Percentiles rank a stretch among this genome's conserved stretches.
Conservation (phyloP, 2,797 vertebrate genomes). For the Sebastolobus altivelis region DNA sequence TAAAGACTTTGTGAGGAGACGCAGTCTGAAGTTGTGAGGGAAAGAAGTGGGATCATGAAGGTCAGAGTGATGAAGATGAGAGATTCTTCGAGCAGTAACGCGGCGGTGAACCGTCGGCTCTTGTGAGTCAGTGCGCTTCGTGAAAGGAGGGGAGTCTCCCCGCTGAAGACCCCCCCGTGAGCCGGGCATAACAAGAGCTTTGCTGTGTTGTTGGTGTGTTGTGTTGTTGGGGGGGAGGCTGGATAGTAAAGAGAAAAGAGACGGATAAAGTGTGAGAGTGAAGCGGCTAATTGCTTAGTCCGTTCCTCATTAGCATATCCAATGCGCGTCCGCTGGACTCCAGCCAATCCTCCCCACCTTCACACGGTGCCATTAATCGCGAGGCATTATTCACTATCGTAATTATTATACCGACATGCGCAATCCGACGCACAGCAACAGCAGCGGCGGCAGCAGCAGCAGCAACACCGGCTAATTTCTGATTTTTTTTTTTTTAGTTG, state of each 20-base stretch:
- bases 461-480: constrained; percentile 85
- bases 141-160: constrained; percentile 67
- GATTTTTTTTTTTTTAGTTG: constrained; percentile 40
- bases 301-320: constrained; percentile 97
- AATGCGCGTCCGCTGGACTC: constrained; percentile 93
- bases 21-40: constrained; percentile 45
- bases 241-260: constrained; percentile 80
- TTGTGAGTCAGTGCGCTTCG: constrained; percentile 67
- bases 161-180: constrained; percentile 83
- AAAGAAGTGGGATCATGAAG: constrained; percentile 39
- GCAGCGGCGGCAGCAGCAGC: constrained; percentile 77
- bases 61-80: constrained; percentile 64
- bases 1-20: constrained; percentile 31
- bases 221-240: constrained; percentile 75
- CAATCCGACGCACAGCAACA: constrained; percentile 84
- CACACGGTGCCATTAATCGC: constrained; percentile 92
- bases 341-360: constrained; percentile 93
- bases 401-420: constrained; percentile 97
- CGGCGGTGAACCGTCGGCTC: constrained; percentile 53
- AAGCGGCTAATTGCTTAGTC: constrained; percentile 94
- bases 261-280: constrained; percentile 89
- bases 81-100: constrained; percentile 50
- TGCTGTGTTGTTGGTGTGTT: constrained; percentile 64
- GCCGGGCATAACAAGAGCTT: constrained; percentile 84
- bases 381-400: constrained; percentile 98